Evolutionary conservation across 1,140 invertebrate species (phyloP).

Genomic region (Anastrepha ludens): DNA sequence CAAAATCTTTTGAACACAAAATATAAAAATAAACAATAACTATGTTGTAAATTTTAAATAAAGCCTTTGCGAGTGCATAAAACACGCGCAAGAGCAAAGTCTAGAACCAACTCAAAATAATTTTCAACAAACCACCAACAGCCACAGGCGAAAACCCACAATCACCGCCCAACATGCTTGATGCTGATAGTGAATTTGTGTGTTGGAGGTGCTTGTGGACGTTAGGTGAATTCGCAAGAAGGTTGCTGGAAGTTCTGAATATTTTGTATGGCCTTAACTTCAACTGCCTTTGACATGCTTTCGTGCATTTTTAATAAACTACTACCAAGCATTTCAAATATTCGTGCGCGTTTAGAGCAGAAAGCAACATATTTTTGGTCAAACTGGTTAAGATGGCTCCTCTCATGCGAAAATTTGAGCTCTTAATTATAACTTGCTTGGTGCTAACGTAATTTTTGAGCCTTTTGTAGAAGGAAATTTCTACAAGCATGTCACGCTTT

Average conservation of each 20-base stretch:
- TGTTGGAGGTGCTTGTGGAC: neutral
- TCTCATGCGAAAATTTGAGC: neutral
- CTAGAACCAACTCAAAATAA: neutral
- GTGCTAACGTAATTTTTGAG: too few relatives aligned
- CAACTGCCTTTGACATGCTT: conserved; percentile 32
- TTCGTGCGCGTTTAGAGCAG: neutral
- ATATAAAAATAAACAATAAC: neutral
- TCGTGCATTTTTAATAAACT: neutral
- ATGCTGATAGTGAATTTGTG: neutral
- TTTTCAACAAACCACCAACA: conserved; percentile 2
- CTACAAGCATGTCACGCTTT: too few relatives aligned
- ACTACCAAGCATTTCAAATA: neutral
- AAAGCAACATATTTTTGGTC: neutral
- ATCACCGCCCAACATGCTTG: neutral
- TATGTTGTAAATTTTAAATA: neutral
- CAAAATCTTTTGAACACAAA: neutral
- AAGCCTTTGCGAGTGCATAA: neutral
- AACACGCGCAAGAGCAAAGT: neutral
- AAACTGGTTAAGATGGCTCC: too few relatives aligned
- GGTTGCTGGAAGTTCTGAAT: neutral
- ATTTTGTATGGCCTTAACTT: neutral
- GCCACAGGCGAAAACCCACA: neutral
- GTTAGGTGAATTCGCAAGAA: neutral
- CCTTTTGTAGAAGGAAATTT: too few relatives aligned
- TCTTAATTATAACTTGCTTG: neutral